Evolutionary conservation across 53 echinoderm and acorn worm genomes (phyloP).

Genomic region (Astropecten irregularis): DNA sequence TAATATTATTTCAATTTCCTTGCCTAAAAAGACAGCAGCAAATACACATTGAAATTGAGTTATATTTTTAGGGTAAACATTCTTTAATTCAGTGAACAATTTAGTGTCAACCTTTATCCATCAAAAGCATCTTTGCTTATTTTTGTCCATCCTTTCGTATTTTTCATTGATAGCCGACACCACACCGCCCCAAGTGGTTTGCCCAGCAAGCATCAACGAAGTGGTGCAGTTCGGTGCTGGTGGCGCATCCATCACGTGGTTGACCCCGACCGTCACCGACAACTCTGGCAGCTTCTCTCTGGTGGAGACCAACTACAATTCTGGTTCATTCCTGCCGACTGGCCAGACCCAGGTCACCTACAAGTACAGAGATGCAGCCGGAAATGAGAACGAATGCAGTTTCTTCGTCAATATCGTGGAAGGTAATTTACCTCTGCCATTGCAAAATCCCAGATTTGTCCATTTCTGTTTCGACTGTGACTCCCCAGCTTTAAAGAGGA

Average conservation of each 20-base stretch:
- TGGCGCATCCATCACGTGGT: slow-evolving; percentile 47
- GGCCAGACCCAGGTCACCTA: slow-evolving; percentile 70
- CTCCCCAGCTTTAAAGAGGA: too few relatives aligned
- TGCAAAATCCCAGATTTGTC: too few relatives aligned
- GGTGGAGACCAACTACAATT: slow-evolving; percentile 30
- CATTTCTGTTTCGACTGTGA: too few relatives aligned
- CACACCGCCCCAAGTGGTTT: slow-evolving; percentile 34
- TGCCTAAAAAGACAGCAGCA: too few relatives aligned
- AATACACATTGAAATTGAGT: too few relatives aligned
- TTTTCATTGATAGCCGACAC: slow-evolving; percentile 33
- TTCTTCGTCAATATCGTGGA: slow-evolving; percentile 63
- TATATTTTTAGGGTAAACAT: too few relatives aligned
- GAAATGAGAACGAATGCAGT: slow-evolving; percentile 62
- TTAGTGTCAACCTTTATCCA: too few relatives aligned
- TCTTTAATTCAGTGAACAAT: too few relatives aligned
- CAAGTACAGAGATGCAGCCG: slow-evolving; percentile 67
- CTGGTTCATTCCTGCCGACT: slow-evolving; percentile 63
- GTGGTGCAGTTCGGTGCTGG: slow-evolving; percentile 53
- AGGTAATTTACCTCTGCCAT: too few relatives aligned
- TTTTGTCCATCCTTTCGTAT: too few relatives aligned
- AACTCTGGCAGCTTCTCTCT: slow-evolving; percentile 63
- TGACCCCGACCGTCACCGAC: slow-evolving; percentile 61
- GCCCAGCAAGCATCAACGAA: slow-evolving; percentile 51
- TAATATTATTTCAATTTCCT: too few relatives aligned
- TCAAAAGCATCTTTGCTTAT: too few relatives aligned